These are phyloP conservation scores for Anguilla pacifica DNA, from an alignment of 2,797 vertebrate genomes.

Conservation along the genomic window DNA sequence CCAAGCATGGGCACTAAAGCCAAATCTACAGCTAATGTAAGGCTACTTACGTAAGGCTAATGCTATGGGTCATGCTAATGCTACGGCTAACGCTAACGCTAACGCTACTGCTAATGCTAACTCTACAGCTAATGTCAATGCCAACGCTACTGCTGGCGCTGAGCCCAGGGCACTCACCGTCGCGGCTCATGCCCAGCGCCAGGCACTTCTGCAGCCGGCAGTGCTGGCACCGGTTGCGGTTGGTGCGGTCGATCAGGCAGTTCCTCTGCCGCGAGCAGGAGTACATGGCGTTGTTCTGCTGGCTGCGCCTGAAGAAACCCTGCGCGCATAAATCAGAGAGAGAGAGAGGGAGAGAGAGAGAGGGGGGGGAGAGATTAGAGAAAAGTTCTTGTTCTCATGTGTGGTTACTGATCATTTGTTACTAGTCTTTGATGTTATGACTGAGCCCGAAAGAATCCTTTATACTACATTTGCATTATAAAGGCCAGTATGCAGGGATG, in stretches of 20 bases:
- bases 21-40: no score
- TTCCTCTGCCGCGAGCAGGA: constrained; percentile 90
- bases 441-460: neutral
- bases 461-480: neutral
- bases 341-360: no score
- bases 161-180: constrained; percentile 72
- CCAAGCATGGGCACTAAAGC: no score
- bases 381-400: no score
- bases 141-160: neutral
- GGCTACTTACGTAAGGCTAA: no score
- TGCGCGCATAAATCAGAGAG: constrained; percentile 46
- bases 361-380: no score
- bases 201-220: constrained; percentile 93
- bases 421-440: no score
- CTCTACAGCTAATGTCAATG: neutral
- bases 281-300: constrained; percentile 91
- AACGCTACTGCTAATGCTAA: neutral
- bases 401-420: no score
- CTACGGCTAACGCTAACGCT: neutral
- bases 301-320: constrained; percentile 91
- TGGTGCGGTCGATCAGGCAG: constrained; percentile 91
- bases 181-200: constrained; percentile 88
- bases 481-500: neutral
- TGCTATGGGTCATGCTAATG: no score
- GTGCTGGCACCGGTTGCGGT: constrained; percentile 92